Evolutionary conservation across 2,797 vertebrate genomes (phyloP).

Genomic region (Pristis pectinata): DNA sequence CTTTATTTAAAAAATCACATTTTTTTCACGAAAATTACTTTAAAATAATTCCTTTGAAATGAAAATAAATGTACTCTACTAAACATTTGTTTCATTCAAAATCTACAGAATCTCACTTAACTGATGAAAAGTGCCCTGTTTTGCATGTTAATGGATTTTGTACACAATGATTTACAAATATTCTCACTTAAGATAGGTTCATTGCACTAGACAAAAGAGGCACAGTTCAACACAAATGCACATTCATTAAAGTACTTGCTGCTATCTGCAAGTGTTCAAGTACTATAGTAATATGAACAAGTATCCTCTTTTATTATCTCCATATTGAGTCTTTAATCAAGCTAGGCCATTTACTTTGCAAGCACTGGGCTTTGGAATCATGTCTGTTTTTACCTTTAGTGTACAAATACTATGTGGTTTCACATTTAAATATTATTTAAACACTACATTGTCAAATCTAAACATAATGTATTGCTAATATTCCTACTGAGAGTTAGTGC

Average conservation of each 20-base stretch:
- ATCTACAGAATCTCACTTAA: constrained; percentile 38
- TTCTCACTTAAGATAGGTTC: constrained; percentile 42
- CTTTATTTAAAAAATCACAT: constrained; percentile 32
- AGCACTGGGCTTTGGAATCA: constrained; percentile 37
- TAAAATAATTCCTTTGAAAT: constrained; percentile 37
- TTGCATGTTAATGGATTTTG: constrained; percentile 43
- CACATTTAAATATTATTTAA: constrained; percentile 37
- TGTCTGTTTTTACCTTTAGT: constrained; percentile 32
- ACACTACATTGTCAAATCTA: constrained; percentile 36
- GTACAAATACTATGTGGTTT: constrained; percentile 38
- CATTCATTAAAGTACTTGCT: constrained; percentile 53
- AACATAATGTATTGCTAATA: constrained; percentile 32
- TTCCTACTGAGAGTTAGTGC: constrained; percentile 34
- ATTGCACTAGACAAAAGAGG: constrained; percentile 48
- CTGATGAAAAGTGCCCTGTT: constrained; percentile 38
- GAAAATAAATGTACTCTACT: constrained; percentile 39
- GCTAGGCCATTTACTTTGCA: constrained; percentile 36
- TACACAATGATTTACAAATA: constrained; percentile 45
- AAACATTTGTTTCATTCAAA: constrained; percentile 36
- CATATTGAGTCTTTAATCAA: constrained; percentile 48
- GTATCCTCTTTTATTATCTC: constrained; percentile 48
- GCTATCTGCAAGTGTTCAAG: constrained; percentile 57
- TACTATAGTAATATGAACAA: constrained; percentile 53
- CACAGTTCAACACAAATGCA: constrained; percentile 52
- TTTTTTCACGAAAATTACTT: constrained; percentile 36